Evolutionary conservation across 2,888 invertebrate genomes (phyloP), one percentile per base, ranked within the genome.

Genomic region (Erebia palarica): DNA sequence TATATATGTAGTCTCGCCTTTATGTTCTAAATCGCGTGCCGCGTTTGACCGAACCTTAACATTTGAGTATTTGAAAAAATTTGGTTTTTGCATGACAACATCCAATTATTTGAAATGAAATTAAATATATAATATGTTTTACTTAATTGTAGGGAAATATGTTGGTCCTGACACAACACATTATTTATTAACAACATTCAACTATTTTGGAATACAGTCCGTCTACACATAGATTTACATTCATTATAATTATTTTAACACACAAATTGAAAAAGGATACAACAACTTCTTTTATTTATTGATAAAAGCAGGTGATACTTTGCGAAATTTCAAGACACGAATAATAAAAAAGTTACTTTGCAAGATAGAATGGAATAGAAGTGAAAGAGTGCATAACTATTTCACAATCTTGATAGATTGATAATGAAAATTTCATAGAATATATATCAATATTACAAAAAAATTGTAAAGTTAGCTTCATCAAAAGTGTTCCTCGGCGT

Each of bases 141-240:
- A 14, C 5, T 49, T 13, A 51, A 51, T 51, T 55, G 16, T 51
- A 51, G n/a, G n/a, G n/a, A 10, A 55, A 58, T 27, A 71, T 68
- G 59, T 74, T 73, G 74, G 73, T 74, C 74, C 69, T 68, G 63
- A 73, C 63, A 68, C 65, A 63, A 67, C 70, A 68, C 65, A 36
- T 57, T 18, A 55, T 16, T 36, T 1, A 36, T 36, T 36, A 57
- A 57, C 44, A 61, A 70, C 42, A 58, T 51, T 44, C 51, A 49
- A 36, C 61, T 63, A 63, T 9, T 47, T 60, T 60, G 47, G 44
- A 42, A 59, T 10, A 59, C 36, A 14, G 58, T 14, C n/a, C 58
- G 3, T 59, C 58, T 59, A 59, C 27, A 36, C 27, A 14, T 3
- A 59, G 9, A 55, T 18, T 7, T 10, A 55, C 55, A 59, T 59